A percentile compares a stretch with the other conserved stretches of the same genome.
phyloP scores from a whole-genome alignment of 2,113 vertebrate genomes.

The Noturus placidus region DNA sequence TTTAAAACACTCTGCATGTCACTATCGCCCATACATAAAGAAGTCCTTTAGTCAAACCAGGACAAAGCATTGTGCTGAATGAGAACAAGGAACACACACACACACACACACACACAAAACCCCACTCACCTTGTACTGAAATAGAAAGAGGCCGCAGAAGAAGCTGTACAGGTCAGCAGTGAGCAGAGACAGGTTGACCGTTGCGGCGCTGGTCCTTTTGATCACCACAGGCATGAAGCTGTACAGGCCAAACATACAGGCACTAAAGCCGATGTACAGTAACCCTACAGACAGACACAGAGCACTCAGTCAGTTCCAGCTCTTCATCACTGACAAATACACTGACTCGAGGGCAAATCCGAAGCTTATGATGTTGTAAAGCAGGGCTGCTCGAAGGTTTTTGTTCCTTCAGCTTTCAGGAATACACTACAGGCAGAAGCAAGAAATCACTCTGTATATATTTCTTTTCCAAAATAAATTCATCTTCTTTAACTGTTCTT shows the following conservation, averaged over 20 bases:
- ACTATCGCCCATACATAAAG: not conserved
- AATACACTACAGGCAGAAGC: not conserved
- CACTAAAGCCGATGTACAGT: conserved; percentile 88
- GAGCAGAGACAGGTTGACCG: conserved; percentile 89
- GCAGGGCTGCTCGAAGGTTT: not conserved
- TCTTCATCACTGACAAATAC: not conserved
- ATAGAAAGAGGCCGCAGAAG: conserved; percentile 92
- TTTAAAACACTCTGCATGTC: not conserved
- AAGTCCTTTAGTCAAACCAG: not conserved
- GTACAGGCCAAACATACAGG: conserved; percentile 95
- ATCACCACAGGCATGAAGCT: conserved; percentile 96
- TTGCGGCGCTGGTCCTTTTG: conserved; percentile 89
- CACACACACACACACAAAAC: not conserved
- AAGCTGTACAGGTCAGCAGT: conserved; percentile 92
- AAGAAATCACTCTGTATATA: not conserved
- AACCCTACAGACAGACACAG: conserved; percentile 75
- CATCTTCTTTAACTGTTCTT: not conserved
- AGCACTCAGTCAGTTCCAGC: not conserved
- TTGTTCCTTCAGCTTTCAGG: not conserved
- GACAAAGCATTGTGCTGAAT: not conserved
- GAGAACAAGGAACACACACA: not conserved
- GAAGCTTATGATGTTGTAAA: not conserved
- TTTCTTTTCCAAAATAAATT: not conserved
- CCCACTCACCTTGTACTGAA: conserved; percentile 87
- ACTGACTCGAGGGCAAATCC: not conserved